Percentiles rank a stretch among this genome's conserved stretches.
Evolutionary conservation across 2,888 invertebrate species (phyloP).

Genomic region (Caprella mutica): DNA sequence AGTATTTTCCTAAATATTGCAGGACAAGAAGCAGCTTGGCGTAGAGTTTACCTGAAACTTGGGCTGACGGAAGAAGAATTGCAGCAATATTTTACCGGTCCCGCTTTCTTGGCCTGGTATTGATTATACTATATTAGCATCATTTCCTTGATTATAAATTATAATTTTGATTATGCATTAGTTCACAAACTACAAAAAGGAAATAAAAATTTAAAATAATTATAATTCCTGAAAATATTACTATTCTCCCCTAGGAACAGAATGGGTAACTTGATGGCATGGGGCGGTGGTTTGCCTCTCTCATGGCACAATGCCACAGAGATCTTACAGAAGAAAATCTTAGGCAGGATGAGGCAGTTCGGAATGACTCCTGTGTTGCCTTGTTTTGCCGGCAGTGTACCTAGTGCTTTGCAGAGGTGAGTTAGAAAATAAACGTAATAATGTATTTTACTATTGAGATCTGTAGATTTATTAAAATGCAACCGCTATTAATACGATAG

Average conservation of each 20-base stretch:
- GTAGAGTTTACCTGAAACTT: constrained; percentile 46
- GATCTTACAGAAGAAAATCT: constrained; percentile 58
- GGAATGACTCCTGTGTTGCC: constrained; percentile 69
- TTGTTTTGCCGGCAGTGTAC: constrained; percentile 84
- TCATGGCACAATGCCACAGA: constrained; percentile 60
- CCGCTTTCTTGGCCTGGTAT: constrained; percentile 85
- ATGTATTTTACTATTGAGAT: too few relatives aligned
- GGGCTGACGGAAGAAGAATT: constrained; percentile 59
- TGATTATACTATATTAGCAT: too few relatives aligned
- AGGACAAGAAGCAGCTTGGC: constrained; percentile 78
- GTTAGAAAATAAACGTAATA: too few relatives aligned
- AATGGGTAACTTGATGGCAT: constrained; percentile 88
- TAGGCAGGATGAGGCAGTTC: constrained; percentile 61
- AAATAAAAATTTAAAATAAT: too few relatives aligned
- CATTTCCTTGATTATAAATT: too few relatives aligned
- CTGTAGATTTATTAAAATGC: too few relatives aligned
- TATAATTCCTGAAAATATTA: too few relatives aligned
- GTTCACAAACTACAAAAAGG: too few relatives aligned
- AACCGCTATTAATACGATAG: too few relatives aligned
- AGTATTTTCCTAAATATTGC: too few relatives aligned
- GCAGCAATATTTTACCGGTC: constrained; percentile 71
- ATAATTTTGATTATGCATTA: too few relatives aligned
- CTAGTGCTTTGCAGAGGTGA: constrained; percentile 51
- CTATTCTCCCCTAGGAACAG: constrained; percentile 51
- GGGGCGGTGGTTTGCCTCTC: constrained; percentile 68